Conservation (phyloP, 2,113 vertebrate species). For the Plecturocebus donacophilus region DNA sequence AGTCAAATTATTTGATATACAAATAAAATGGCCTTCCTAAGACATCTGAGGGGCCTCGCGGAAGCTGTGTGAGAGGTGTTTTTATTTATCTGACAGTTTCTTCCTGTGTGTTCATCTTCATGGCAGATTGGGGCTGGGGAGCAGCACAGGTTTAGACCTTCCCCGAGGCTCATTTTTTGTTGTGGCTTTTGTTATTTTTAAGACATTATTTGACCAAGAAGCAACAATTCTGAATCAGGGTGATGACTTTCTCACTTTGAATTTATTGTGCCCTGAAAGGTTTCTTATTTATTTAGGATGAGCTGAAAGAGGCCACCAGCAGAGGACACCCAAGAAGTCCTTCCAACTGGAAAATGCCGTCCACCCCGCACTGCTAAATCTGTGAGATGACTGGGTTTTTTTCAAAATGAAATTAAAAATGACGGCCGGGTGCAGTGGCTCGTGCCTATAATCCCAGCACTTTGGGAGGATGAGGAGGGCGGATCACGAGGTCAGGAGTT, state of each 20-base stretch:
- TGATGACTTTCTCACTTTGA: background rate
- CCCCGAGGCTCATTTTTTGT: background rate
- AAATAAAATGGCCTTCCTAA: background rate
- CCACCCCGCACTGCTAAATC: rapidly evolving
- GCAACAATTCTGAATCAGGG: background rate
- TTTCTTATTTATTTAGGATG: background rate
- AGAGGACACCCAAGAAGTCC: background rate
- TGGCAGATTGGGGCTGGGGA: background rate
- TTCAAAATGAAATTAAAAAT: background rate
- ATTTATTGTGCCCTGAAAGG: background rate
- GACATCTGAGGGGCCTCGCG: background rate
- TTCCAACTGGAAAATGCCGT: background rate
- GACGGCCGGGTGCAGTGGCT: no score
- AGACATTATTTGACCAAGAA: background rate
- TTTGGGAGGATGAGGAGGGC: no score
- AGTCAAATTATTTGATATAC: background rate
- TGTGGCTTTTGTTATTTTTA: background rate
- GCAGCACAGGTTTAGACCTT: background rate
- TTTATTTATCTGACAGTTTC: background rate
- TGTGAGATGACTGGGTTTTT: rapidly evolving
- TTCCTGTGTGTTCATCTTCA: background rate
- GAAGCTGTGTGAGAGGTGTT: background rate
- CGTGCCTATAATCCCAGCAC: no score
- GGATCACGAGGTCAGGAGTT: no score
- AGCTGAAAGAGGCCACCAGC: background rate